Evolutionary conservation across 2,888 invertebrate species (phyloP).

Genomic region (Harpagoxenus sublaevis): DNA sequence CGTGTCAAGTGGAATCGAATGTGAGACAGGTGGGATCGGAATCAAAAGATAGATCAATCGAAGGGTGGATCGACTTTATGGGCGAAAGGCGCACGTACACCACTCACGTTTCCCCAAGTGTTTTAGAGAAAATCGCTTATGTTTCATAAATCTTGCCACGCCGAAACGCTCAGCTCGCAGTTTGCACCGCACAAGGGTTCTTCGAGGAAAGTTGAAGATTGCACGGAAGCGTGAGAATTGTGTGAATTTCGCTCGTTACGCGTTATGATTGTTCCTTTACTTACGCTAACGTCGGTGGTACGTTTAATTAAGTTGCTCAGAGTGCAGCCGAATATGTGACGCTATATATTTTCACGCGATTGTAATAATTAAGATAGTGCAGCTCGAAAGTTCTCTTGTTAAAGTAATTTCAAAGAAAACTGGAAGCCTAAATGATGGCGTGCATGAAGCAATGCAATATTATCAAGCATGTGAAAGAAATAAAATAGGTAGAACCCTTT

Average conservation of each 20-base stretch:
- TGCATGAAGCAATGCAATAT: not conserved
- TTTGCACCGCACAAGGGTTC: slow-evolving; percentile 41
- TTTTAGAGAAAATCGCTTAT: slow-evolving; percentile 71
- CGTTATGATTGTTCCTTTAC: slow-evolving; percentile 32
- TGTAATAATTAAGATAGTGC: not conserved
- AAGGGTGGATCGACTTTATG: not conserved
- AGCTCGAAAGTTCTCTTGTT: not conserved
- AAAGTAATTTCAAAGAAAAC: not conserved
- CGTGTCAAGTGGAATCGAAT: not conserved
- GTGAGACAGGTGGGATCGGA: not conserved
- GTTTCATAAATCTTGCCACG: slow-evolving; percentile 71
- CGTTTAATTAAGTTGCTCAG: slow-evolving; percentile 25
- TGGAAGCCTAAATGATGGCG: not conserved
- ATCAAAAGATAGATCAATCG: slow-evolving; percentile 23
- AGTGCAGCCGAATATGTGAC: not conserved
- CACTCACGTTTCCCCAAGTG: slow-evolving; percentile 71
- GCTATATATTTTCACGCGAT: not conserved
- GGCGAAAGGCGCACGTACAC: slow-evolving; percentile 64
- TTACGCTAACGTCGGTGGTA: slow-evolving; percentile 1
- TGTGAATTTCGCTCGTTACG: slow-evolving; percentile 67
- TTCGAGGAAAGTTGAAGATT: slow-evolving; percentile 51
- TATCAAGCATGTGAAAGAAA: not conserved
- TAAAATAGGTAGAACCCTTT: not conserved
- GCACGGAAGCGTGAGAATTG: slow-evolving; percentile 53
- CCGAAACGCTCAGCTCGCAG: slow-evolving; percentile 32